Evolutionary conservation across 2,797 vertebrate species (phyloP).

Genomic region (Anolis apletophallus): DNA sequence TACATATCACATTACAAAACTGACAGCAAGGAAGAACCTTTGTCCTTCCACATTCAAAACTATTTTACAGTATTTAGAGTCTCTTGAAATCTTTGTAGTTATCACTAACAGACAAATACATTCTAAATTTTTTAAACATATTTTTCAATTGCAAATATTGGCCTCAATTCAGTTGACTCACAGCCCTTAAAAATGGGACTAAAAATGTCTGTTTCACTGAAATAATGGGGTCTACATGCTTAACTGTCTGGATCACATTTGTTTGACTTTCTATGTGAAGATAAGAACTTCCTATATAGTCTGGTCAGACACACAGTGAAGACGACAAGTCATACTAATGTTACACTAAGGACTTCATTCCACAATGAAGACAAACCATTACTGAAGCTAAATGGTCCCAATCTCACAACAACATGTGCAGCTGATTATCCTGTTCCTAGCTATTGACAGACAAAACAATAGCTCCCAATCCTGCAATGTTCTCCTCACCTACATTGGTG

Average conservation of each 20-base stretch:
- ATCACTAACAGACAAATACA: neutral
- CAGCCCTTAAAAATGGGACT: neutral
- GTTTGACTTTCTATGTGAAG: neutral
- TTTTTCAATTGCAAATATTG: conserved; percentile 35
- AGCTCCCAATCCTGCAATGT: no score
- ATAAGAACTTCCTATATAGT: neutral
- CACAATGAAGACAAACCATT: no score
- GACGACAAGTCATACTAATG: neutral
- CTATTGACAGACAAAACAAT: no score
- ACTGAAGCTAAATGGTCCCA: no score
- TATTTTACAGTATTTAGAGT: conserved; percentile 30
- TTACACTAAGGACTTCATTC: neutral
- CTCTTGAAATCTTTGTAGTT: conserved; percentile 36
- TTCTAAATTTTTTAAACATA: conserved; percentile 17
- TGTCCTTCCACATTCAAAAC: conserved; percentile 28
- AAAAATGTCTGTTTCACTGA: neutral
- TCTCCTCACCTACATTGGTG: no score
- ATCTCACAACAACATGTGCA: no score
- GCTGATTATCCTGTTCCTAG: no score
- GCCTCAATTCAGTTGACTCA: neutral
- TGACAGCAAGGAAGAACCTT: conserved; percentile 23
- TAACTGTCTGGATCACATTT: neutral
- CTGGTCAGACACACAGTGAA: neutral
- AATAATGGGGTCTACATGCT: neutral
- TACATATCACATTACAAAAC: conserved; percentile 45